Conservation (phyloP, 1,140 invertebrate genomes). For the Sitodiplosis mosellana region DNA sequence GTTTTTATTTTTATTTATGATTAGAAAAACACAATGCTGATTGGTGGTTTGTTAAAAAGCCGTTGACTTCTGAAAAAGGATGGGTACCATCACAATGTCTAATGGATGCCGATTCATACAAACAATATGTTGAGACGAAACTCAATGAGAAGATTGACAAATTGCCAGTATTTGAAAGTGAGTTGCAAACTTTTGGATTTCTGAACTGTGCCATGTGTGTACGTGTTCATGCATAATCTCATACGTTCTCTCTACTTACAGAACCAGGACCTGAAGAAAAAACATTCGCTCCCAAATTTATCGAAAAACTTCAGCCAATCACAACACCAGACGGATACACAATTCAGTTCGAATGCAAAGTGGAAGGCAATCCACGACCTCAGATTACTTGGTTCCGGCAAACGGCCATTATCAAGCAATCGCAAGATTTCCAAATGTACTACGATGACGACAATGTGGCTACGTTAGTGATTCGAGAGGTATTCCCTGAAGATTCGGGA, state of each 20-base stretch:
- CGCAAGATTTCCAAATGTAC: conserved; percentile 79
- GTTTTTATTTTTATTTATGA: conserved; percentile 7
- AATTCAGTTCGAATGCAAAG: conserved; percentile 76
- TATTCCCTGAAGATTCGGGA: conserved; percentile 92
- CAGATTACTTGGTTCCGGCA: conserved; percentile 91
- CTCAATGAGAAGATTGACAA: conserved; percentile 81
- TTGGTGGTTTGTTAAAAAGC: conserved; percentile 86
- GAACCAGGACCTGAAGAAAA: conserved; percentile 61
- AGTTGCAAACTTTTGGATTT: conserved; percentile 23
- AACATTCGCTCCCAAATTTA: conserved; percentile 62
- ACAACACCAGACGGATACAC: conserved; percentile 71
- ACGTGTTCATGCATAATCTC: not conserved
- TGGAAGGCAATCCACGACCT: conserved; percentile 73
- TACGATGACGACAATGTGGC: conserved; percentile 85
- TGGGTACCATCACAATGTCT: conserved; percentile 82
- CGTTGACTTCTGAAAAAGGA: conserved; percentile 74
- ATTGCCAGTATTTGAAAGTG: conserved; percentile 80
- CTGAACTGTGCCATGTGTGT: no score
- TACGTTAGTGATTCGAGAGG: conserved; percentile 83
- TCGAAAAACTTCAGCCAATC: conserved; percentile 67
- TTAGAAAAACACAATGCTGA: conserved; percentile 56
- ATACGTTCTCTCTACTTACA: conserved; percentile 21
- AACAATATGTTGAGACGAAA: conserved; percentile 66
- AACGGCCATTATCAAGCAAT: conserved; percentile 78
- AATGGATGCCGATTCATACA: conserved; percentile 63